Evolutionary conservation across 64 coral and sea anemone species (phyloP), one percentile per base, ranked within the genome.

Genomic region (Stichodactyla mertensii): DNA sequence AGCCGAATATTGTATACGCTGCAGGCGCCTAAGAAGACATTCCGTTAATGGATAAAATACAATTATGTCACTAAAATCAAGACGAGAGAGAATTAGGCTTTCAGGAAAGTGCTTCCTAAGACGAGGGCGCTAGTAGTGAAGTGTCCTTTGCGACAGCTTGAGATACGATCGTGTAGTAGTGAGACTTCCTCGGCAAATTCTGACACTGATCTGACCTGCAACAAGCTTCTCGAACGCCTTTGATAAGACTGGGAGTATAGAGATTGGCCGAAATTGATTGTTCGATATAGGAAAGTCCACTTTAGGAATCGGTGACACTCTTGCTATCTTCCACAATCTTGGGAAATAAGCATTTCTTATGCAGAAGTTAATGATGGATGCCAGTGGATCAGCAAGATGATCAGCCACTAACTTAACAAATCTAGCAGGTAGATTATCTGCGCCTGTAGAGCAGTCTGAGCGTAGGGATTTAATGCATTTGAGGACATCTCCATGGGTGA

Each of bases 291-390:
- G 83, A 2, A 11, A 3, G 56, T 89, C 84, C 6, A 86, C 54
- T 52, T 89, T 88, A 26, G 92, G 87, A n/a, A 89, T 89, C 7
- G 92, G 92, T 2, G 64, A 64, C 4, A 93, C 52, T 27, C 82
- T 79, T 80, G 84, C 92, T 2, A 14, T 61, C 20, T 91, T 91
- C 84, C 83, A 91, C 51, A 23, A 18, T 16, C n/a, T 51, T 64
- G 89, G 56, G 19, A 86, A 91, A 51, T 54, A 86, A 14, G 67
- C 26, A 18, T 57, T 79, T 19, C 7, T 55, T 4, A 89, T 93
- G 54, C 55, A 85, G 28, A 79, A 55, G 70, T 88, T 93, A 22
- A 93, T 77, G 12, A 93, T 89, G 28, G 23, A 23, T 19, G 91
- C 86, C 16, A 93, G 45, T 36, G 87, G 91, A 51, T 19, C 51